These are phyloP conservation scores for Odontamblyopus rebecca DNA, from an alignment of 2,797 vertebrate genomes.

Conservation along the genomic window DNA sequence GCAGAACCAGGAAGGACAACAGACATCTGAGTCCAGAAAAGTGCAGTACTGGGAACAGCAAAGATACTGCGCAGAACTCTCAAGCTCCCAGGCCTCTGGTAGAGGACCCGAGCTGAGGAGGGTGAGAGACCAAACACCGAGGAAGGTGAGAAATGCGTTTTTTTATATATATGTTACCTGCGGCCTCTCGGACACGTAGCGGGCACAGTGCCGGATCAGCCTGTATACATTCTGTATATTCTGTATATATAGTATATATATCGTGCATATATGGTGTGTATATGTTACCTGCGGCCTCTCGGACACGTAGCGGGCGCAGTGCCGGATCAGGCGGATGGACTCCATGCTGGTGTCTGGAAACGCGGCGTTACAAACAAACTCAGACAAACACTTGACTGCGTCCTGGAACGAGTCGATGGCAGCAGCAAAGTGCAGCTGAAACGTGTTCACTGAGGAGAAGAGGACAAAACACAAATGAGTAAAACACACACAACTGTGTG, in stretches of 20 bases:
- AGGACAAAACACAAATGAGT: too few species aligned
- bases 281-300: slow-evolving; percentile 89
- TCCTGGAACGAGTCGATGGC: slow-evolving; percentile 97
- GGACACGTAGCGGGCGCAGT: slow-evolving; percentile 92
- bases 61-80: too few species aligned
- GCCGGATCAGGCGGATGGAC: slow-evolving; percentile 91
- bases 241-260: too few species aligned
- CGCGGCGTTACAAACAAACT: slow-evolving; percentile 93
- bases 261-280: too few species aligned
- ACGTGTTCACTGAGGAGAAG: slow-evolving; percentile 84
- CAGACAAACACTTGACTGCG: slow-evolving; percentile 93
- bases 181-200: slow-evolving; percentile 90
- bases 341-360: slow-evolving; percentile 98
- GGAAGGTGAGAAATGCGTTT: too few species aligned
- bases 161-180: slow-evolving; percentile 75
- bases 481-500: too few species aligned
- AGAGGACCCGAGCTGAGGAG: too few species aligned
- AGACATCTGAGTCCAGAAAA: too few species aligned
- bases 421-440: slow-evolving; percentile 89
- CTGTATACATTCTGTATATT: slow-evolving; percentile 30
- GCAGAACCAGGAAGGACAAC: too few species aligned
- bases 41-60: too few species aligned
- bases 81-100: too few species aligned
- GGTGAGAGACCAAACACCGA: too few species aligned
- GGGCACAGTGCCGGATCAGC: slow-evolving; percentile 92